Evolutionary conservation across 2,888 invertebrate species (phyloP).

Genomic region (Meganola albula): DNA sequence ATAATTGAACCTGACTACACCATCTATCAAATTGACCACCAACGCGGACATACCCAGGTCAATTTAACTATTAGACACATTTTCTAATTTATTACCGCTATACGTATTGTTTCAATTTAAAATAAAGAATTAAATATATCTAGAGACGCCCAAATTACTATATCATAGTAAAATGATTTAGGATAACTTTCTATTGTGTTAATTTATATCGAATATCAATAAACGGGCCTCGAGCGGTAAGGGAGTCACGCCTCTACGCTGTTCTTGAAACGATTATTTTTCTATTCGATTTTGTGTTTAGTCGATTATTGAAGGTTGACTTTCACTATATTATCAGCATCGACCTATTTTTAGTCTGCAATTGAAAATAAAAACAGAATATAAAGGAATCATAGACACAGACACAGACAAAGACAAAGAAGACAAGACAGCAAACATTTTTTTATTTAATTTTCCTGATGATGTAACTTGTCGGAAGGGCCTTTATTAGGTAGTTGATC

Average conservation of each 20-base stretch:
- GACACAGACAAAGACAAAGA: too few relatives aligned
- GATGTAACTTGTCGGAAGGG: too few relatives aligned
- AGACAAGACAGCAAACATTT: too few relatives aligned
- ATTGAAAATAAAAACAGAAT: too few relatives aligned
- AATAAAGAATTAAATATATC: constrained; percentile 62
- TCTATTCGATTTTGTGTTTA: constrained; percentile 43
- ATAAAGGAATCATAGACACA: too few relatives aligned
- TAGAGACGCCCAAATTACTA: constrained; percentile 69
- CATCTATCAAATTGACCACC: constrained; percentile 62
- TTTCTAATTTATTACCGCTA: constrained; percentile 54
- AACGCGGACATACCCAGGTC: constrained; percentile 47
- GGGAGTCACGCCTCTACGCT: constrained; percentile 57
- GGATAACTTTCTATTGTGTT: constrained; percentile 59
- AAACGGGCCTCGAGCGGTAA: constrained; percentile 53
- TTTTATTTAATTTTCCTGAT: too few relatives aligned
- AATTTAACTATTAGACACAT: constrained; percentile 50
- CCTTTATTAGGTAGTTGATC: too few relatives aligned
- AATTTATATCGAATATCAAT: constrained; percentile 64
- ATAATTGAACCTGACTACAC: constrained; percentile 35
- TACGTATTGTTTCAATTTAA: constrained; percentile 72
- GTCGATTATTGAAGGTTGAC: constrained; percentile 24
- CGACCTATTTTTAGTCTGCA: too few relatives aligned
- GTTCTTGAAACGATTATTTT: constrained; percentile 50
- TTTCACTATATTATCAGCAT: too few relatives aligned
- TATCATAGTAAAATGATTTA: constrained; percentile 52